Evolutionary conservation across 2,888 invertebrate species (phyloP), one percentile per base, ranked within the genome.

Genomic region (Athalia circularis): DNA sequence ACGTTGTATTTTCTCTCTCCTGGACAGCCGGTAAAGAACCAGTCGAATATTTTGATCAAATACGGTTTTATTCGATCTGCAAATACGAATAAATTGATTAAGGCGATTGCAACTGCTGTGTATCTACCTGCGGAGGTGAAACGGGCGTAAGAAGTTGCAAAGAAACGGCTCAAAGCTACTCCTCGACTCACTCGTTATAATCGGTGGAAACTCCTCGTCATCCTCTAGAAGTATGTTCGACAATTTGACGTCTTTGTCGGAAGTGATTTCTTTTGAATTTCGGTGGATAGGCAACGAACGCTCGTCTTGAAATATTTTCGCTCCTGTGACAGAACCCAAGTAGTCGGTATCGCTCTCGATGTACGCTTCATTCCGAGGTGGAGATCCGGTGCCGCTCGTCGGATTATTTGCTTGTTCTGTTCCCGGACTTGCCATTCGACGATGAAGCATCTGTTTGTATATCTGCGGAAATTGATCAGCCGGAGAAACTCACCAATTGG

Each of bases 11-110:
- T 47, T 72, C 52, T 76, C 80, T n/a, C 78, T 59, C 68, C 68
- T n/a, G 86, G 84, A 43, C 88, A 87, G 74, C 83, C 83, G n/a
- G 86, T 83, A 72, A 85, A 86, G 48, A 88, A 77, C 87, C 88
- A 87, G 67, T 82, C 83, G 65, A 84, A 74, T 4, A 83, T 83
- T 72, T 84, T 84, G 48, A 81, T 9, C 45, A 87, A 45, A 9
- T 81, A 80, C 64, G 86, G 87, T 70, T 82, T 86, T 15, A 81
- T 54, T 59, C 79, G 80, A 81, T 85, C 88, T 87, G 70, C 29
- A 81, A 76, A 48, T 13, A 13, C 13, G 13, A 8, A n/a, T 6
- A 13, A 43, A 54, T 9, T 5, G 3, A 70, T 45, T 43, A 54
- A 54, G 7, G 11, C 29, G 29, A 29, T 54, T 29, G 11, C 68